Conservation (phyloP, 2,797 vertebrate genomes). For the Oreonectes daqikongensis region DNA sequence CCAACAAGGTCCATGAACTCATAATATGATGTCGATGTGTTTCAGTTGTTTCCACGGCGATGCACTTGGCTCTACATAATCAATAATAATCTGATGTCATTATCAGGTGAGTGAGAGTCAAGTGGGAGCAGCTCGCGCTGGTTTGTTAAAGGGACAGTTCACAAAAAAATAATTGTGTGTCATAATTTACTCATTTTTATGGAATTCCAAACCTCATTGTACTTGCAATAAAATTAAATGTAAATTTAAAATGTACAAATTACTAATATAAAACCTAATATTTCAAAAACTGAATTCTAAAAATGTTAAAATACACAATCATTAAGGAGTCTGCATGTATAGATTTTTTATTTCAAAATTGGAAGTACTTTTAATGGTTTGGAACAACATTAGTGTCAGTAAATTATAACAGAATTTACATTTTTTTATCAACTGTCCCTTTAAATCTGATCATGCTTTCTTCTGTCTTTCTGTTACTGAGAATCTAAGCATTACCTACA, state of each 20-base stretch:
- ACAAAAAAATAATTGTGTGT: not conserved
- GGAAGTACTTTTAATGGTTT: not conserved
- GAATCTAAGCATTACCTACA: conserved; percentile 48
- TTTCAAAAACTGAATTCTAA: too few relatives aligned
- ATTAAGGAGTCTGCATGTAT: too few relatives aligned
- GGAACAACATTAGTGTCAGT: not conserved
- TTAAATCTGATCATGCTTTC: conserved; percentile 19
- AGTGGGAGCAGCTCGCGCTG: not conserved
- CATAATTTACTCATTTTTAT: not conserved
- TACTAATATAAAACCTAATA: too few relatives aligned
- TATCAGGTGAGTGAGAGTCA: conserved; percentile 85
- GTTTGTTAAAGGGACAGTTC: not conserved
- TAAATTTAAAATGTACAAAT: too few relatives aligned
- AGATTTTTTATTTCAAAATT: too few relatives aligned
- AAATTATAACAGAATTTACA: not conserved
- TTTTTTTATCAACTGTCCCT: not conserved
- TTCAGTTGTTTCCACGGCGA: conserved; percentile 91
- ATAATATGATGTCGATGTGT: conserved; percentile 36
- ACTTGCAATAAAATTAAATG: too few relatives aligned
- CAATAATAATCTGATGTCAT: conserved; percentile 98
- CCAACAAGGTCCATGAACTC: not conserved
- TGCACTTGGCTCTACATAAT: conserved; percentile 98
- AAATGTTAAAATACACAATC: too few relatives aligned
- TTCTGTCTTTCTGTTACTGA: conserved; percentile 46
- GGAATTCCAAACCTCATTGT: too few relatives aligned